Conservation (phyloP, 2,113 vertebrate species). For the Leucoraja erinaceus region DNA sequence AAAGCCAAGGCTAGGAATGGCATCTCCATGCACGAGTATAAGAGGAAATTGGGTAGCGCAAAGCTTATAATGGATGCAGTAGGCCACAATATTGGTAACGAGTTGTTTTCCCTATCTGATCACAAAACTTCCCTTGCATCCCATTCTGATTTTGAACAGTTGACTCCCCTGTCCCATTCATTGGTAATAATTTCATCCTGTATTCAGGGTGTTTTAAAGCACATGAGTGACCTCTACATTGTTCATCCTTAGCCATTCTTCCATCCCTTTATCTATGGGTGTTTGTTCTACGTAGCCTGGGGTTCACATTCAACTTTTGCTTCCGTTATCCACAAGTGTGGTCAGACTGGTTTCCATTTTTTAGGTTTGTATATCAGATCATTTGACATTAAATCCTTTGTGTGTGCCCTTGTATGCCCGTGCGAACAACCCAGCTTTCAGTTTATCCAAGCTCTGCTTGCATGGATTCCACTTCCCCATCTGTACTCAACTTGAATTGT, state of each 20-base stretch:
- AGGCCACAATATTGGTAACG: not conserved
- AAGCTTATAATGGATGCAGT: not conserved
- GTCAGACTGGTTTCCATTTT: not conserved
- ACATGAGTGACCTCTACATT: not conserved
- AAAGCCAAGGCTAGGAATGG: not conserved
- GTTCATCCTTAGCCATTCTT: not conserved
- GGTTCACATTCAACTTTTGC: too few relatives aligned
- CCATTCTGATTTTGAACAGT: not conserved
- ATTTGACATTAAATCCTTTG: not conserved
- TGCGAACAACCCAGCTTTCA: not conserved
- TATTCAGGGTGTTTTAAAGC: too few relatives aligned
- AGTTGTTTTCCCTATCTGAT: not conserved
- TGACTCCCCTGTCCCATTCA: not conserved
- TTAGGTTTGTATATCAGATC: not conserved
- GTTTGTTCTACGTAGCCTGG: not conserved
- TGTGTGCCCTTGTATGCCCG: not conserved
- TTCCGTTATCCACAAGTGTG: not conserved
- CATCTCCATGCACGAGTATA: not conserved
- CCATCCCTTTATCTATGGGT: not conserved
- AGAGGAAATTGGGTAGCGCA: not conserved
- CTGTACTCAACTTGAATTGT: not conserved
- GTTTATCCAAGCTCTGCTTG: not conserved
- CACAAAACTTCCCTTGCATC: not conserved
- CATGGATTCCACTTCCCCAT: not conserved
- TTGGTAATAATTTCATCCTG: not conserved